These are phyloP conservation scores for Listrodromus nycthemerus DNA, from an alignment of 2,888 invertebrate genomes.

Conservation along the genomic window DNA sequence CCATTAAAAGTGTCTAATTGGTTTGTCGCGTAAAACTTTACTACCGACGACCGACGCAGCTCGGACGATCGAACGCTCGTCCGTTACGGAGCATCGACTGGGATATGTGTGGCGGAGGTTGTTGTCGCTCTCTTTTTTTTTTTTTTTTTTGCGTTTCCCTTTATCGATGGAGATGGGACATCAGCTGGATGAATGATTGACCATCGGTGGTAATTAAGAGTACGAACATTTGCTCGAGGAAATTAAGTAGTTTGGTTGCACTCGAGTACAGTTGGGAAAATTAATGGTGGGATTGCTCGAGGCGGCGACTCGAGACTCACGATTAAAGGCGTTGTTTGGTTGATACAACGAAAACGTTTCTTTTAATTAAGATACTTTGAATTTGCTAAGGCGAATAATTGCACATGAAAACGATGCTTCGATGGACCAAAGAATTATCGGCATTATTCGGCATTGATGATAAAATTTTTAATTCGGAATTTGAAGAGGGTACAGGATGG, in stretches of 20 bases:
- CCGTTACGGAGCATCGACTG: not conserved
- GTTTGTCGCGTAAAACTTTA: constrained; percentile 71
- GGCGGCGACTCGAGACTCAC: no score
- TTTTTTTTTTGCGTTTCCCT: not conserved
- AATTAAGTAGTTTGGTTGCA: not conserved
- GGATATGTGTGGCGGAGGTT: not conserved
- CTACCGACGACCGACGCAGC: constrained; percentile 10
- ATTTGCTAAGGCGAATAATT: no score
- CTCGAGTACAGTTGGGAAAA: no score
- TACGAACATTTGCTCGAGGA: not conserved
- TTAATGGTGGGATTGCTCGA: no score
- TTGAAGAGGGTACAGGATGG: no score
- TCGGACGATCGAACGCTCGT: not conserved
- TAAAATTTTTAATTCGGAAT: no score
- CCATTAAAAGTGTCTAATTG: constrained; percentile 77
- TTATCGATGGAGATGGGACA: not conserved
- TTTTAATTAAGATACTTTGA: no score
- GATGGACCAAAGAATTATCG: no score
- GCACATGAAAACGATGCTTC: no score
- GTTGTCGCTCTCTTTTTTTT: not conserved
- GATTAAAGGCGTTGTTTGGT: no score
- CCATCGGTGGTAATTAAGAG: not conserved
- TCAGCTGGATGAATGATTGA: not conserved
- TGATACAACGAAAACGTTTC: no score
- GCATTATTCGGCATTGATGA: no score